Percentiles rank a stretch among this genome's conserved stretches.
These are phyloP conservation scores for Pelecanoides urinatrix DNA, from an alignment of 2,113 vertebrate species.

Conservation along the genomic window DNA sequence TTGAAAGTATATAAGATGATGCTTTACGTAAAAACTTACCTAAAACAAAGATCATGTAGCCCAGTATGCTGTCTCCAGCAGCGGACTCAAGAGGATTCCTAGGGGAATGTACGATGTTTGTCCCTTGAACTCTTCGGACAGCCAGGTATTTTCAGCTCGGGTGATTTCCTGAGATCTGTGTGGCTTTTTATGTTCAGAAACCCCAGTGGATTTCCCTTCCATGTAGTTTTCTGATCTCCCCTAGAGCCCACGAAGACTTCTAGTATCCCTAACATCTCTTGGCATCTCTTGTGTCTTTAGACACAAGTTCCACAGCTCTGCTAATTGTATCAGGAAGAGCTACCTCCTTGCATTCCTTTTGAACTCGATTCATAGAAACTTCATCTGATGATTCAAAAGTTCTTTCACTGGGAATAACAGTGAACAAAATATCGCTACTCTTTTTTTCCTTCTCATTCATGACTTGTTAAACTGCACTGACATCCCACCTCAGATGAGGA, in stretches of 20 bases:
- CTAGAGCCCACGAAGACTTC: background rate
- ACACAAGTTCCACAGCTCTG: background rate
- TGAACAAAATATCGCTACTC: background rate
- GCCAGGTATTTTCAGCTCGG: background rate
- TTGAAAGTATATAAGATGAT: background rate
- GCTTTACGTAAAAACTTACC: background rate
- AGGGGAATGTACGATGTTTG: background rate
- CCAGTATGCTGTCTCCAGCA: background rate
- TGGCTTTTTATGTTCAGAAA: background rate
- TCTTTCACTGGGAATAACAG: background rate
- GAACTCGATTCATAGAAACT: background rate
- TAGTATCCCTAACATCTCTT: background rate
- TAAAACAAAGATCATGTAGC: background rate
- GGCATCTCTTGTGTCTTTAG: background rate
- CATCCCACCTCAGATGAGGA: background rate
- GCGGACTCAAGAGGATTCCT: background rate
- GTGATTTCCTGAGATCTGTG: background rate
- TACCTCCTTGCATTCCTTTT: background rate
- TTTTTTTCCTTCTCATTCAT: background rate
- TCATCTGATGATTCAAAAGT: background rate
- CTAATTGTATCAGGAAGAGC: background rate
- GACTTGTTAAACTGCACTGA: background rate
- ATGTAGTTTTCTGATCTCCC: background rate
- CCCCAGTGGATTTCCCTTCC: background rate
- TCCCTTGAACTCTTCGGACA: background rate